Percentiles rank a stretch among this genome's conserved stretches.
phyloP scores from a whole-genome alignment of 2,888 invertebrate genomes.

The Rambutsinella grinnellia region DNA sequence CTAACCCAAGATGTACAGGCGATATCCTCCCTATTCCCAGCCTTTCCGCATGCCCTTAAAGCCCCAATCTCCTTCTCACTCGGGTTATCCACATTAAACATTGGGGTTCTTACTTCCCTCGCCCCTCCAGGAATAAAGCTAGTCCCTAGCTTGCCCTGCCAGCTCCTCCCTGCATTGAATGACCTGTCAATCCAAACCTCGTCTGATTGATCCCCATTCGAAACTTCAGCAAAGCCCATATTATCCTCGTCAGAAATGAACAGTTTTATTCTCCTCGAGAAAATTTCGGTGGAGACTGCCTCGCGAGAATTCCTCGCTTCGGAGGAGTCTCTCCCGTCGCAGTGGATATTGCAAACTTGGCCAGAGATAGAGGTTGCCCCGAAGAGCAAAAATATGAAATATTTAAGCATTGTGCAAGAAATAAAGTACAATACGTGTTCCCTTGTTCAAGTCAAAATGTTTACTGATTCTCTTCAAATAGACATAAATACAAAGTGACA shows the following conservation, averaged over 20 bases:
- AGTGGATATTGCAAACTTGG: constrained; percentile 60
- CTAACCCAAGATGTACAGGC: constrained; percentile 62
- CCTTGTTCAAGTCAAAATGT: no score
- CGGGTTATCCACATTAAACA: constrained; percentile 62
- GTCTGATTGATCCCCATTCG: constrained; percentile 55
- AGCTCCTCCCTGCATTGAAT: constrained; percentile 52
- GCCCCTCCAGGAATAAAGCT: constrained; percentile 40
- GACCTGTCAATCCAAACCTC: constrained; percentile 63
- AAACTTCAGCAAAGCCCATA: constrained; percentile 57
- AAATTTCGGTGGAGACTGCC: constrained; percentile 36
- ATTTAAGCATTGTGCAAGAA: no score
- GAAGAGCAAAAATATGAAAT: no score
- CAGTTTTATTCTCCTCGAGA: constrained; percentile 50
- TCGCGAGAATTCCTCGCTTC: constrained; percentile 36
- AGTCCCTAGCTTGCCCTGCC: constrained; percentile 54
- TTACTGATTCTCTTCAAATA: no score
- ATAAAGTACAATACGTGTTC: no score
- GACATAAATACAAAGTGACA: no score
- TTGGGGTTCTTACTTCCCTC: constrained; percentile 20
- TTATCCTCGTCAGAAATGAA: constrained; percentile 59
- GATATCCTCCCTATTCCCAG: constrained; percentile 46
- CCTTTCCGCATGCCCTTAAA: constrained; percentile 60
- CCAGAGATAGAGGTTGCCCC: background rate
- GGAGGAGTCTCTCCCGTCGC: constrained; percentile 59
- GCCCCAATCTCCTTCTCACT: constrained; percentile 49